Percentiles rank a stretch among this genome's conserved stretches.
phyloP scores from a whole-genome alignment of 1,140 invertebrate species.

The Macrocentrus cingulum region DNA sequence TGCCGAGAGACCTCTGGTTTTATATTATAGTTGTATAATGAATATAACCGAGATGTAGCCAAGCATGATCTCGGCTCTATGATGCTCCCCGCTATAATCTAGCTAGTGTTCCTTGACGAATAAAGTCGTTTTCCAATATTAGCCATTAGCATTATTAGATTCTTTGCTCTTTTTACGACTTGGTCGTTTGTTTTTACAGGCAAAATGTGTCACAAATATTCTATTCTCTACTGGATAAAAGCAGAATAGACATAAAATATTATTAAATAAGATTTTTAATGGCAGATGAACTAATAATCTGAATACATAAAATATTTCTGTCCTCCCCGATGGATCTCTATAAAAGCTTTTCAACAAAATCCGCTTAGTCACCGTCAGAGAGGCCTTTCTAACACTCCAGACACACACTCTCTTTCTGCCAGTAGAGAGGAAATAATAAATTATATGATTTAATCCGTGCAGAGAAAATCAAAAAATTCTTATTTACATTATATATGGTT shows the following conservation, averaged over 20 bases:
- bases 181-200: background rate
- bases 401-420: no score
- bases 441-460: no score
- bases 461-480: no score
- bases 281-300: no score
- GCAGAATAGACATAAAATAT: no score
- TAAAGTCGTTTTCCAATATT: background rate
- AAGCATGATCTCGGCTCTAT: background rate
- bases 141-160: background rate
- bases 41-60: constrained; percentile 8
- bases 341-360: no score
- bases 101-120: background rate
- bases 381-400: no score
- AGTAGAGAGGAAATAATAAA: no score
- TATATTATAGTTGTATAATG: constrained; percentile 24
- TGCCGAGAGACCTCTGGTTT: background rate
- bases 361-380: no score
- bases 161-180: background rate
- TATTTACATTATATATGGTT: no score
- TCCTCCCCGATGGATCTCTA: background rate
- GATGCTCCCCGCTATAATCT: background rate
- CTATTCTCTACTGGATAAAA: background rate
- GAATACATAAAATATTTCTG: background rate
- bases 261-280: no score
- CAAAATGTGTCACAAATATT: background rate